A percentile compares a stretch with the other conserved stretches of the same genome.
These are phyloP conservation scores for Scylla paramamosain DNA, from an alignment of 1,140 invertebrate genomes.

Conservation along the genomic window DNA sequence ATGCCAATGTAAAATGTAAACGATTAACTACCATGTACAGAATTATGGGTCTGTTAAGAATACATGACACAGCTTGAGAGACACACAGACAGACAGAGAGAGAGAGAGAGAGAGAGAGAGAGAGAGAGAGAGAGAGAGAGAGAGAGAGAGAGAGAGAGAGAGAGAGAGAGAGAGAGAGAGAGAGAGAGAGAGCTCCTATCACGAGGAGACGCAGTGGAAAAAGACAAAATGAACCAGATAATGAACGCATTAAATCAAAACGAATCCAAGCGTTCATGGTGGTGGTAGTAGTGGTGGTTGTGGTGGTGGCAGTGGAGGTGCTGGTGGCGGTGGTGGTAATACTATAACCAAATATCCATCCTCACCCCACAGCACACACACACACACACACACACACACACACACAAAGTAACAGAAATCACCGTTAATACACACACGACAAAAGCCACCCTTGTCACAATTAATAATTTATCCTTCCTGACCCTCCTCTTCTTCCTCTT, in stretches of 20 bases:
- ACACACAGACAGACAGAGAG: neutral
- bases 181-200: neutral
- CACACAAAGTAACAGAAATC: neutral
- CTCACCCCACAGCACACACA: neutral
- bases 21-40: no score
- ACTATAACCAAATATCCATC: no score
- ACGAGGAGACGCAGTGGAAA: no score
- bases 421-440: neutral
- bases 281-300: no score
- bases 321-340: no score
- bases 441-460: no score
- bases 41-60: neutral
- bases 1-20: no score
- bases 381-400: conserved; percentile 34
- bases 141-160: conserved; percentile 29
- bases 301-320: no score
- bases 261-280: no score
- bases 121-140: neutral
- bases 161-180: conserved; percentile 28
- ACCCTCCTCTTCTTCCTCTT: neutral
- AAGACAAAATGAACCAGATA: no score
- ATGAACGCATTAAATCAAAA: no score
- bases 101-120: conserved; percentile 29
- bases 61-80: neutral
- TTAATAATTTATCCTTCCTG: neutral